Base-by-base conservation (phyloP, 2,797 vertebrate species). In the Dromococcyx pavoninus region DNA sequence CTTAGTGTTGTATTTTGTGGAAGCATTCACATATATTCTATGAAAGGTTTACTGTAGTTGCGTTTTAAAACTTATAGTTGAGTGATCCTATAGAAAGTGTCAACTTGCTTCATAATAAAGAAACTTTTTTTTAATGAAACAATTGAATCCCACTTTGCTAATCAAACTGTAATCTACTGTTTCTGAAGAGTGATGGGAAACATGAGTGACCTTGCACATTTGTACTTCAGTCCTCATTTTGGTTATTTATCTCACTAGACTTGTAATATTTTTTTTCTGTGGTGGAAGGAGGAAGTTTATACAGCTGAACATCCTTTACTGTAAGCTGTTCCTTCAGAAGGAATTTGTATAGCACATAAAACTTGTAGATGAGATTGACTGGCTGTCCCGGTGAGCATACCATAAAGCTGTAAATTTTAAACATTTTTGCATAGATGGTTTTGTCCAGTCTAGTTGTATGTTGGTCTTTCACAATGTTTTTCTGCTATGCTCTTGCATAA, bases 271-370 rank as follows among this genome's bases (percentile, higher is more conserved):
- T 80, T 88, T 91, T 75, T 74, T n/a, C 46, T 57, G 23, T 53
- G 57, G 69, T 88, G 32, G 67, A 83, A 74, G 39, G 86, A 90
- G 89, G 94, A 95, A 95, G 90, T 94, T 95, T 96, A 88, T 88
- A 90, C 84, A 93, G 91, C 91, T 96, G 88, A 95, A 83, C 69
- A 86, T 85, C 86, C 75, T 93, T 95, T 85, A 48, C 50, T 94
- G 95, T 80, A 95, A 83, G 92, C 69, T 92, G 16, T 93, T 96
- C 16, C 35, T 93, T 88, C 61, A 95, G 61, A 74, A 95, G 66
- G 37, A 91, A 93, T 87, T 95, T 92, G 23, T 89, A 9, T 71
- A 65, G 41, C 81, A 80, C 61, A 69, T 95, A 83, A 56, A 80
- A 74, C 44, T 60, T 65, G 73, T 50, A 83, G 58, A 72, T 86